Conservation (phyloP, 2,888 invertebrate species). For the Salpingus planirostris region DNA sequence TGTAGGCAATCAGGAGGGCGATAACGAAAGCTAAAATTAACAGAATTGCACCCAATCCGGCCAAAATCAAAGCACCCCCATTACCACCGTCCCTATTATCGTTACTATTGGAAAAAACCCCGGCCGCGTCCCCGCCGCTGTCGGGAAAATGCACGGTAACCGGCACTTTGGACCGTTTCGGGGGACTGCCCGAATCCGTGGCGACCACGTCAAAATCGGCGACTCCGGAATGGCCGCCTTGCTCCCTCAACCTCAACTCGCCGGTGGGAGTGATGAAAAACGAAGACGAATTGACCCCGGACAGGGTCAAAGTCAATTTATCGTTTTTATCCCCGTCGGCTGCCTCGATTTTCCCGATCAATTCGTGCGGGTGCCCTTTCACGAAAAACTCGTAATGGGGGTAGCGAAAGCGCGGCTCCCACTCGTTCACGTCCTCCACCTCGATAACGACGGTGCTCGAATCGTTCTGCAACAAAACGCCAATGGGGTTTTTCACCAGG, state of each 20-base stretch:
- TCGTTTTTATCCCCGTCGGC: slow-evolving; percentile 80
- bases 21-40: slow-evolving; percentile 68
- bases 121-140: slow-evolving; percentile 36
- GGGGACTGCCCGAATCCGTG: slow-evolving; percentile 76
- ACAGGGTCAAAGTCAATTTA: slow-evolving; percentile 58
- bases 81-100: slow-evolving; percentile 22
- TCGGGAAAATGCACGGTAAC: slow-evolving; percentile 55
- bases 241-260: slow-evolving; percentile 53
- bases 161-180: slow-evolving; percentile 63
- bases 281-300: slow-evolving; percentile 34
- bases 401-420: slow-evolving; percentile 85
- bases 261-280: slow-evolving; percentile 58
- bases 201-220: slow-evolving; percentile 76
- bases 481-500: too few species aligned
- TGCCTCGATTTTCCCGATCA: slow-evolving; percentile 66
- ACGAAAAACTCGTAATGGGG: slow-evolving; percentile 78
- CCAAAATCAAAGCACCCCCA: slow-evolving; percentile 40
- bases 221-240: slow-evolving; percentile 34
- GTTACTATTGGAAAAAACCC: slow-evolving; percentile 26
- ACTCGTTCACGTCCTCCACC: slow-evolving; percentile 82
- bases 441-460: slow-evolving; percentile 73
- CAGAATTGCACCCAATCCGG: slow-evolving; percentile 62
- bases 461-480: slow-evolving; percentile 72
- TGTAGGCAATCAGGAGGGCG: slow-evolving; percentile 64
- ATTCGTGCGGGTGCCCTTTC: slow-evolving; percentile 31